Conservation (phyloP, 1,140 invertebrate genomes). For the Scaptodrosophila lebanonensis region DNA sequence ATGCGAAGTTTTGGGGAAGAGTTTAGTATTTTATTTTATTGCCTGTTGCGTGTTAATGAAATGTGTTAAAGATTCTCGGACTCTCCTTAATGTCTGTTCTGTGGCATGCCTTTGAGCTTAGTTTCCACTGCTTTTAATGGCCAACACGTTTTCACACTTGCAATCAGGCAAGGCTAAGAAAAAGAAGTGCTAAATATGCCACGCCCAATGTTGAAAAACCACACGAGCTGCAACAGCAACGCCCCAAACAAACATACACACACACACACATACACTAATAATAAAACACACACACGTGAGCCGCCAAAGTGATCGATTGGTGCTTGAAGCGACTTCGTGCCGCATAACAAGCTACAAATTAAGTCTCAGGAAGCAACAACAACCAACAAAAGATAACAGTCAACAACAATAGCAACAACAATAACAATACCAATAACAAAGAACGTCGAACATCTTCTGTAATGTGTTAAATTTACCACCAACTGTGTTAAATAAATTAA, state of each 20-base stretch:
- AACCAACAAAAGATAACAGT: slow-evolving; percentile 13
- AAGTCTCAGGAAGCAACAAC: slow-evolving; percentile 29
- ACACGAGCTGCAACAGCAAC: slow-evolving; percentile 41
- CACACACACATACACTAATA: too few species aligned
- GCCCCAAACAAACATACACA: slow-evolving; percentile 26
- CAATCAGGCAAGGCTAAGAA: too few species aligned
- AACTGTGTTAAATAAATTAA: slow-evolving; percentile 69
- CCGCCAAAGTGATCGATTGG: slow-evolving; percentile 50
- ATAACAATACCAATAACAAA: slow-evolving; percentile 8
- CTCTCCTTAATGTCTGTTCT: too few species aligned
- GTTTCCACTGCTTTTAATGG: too few species aligned
- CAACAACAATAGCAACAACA: slow-evolving; percentile 7
- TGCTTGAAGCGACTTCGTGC: too few species aligned
- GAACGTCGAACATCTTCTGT: slow-evolving; percentile 14
- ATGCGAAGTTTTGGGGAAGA: too few species aligned
- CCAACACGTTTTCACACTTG: slow-evolving; percentile 28
- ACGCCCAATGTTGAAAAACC: not conserved
- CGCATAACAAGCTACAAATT: slow-evolving; percentile 17
- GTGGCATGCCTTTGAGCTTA: too few species aligned
- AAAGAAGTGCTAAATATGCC: too few species aligned
- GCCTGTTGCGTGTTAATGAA: too few species aligned
- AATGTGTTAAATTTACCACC: slow-evolving; percentile 65
- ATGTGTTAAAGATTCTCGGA: too few species aligned
- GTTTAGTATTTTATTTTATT: too few species aligned
- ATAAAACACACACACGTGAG: not conserved